Conservation (phyloP, 1,140 invertebrate genomes). For the Ceratoteleas bidentatus region DNA sequence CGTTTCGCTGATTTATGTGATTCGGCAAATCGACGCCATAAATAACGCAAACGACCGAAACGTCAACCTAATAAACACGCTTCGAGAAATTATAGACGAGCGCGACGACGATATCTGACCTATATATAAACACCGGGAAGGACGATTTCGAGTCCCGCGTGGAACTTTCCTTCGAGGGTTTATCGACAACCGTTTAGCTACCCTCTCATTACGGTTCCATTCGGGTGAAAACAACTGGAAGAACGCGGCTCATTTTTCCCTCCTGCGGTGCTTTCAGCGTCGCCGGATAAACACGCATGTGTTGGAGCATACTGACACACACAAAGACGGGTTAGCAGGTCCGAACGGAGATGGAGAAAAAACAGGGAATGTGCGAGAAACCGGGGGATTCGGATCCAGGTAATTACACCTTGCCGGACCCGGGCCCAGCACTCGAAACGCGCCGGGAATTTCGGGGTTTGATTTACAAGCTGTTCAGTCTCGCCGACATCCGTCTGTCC, state of each 20-base stretch:
- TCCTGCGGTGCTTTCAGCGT: constrained; percentile 56
- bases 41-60: constrained; percentile 53
- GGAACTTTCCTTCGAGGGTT: constrained; percentile 65
- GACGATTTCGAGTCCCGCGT: constrained; percentile 59
- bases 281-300: constrained; percentile 49
- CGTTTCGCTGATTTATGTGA: constrained; percentile 47
- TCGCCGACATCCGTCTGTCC: constrained; percentile 65
- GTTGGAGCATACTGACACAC: background rate
- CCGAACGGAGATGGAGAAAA: constrained; percentile 24
- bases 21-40: constrained; percentile 39
- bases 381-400: constrained; percentile 45
- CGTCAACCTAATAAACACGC: constrained; percentile 34
- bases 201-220: constrained; percentile 69
- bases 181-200: constrained; percentile 68
- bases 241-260: constrained; percentile 68
- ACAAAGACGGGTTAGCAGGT: no score
- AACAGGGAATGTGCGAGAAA: constrained; percentile 54
- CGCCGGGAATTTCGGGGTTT: constrained; percentile 75
- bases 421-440: constrained; percentile 67
- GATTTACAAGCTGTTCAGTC: constrained; percentile 77
- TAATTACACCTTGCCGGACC: constrained; percentile 64
- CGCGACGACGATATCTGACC: constrained; percentile 49
- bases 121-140: constrained; percentile 53
- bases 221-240: constrained; percentile 69
- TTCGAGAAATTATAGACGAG: constrained; percentile 53